phyloP scores from a whole-genome alignment of 92 coral and sea anemone genomes.

The Palythoa grandis region DNA sequence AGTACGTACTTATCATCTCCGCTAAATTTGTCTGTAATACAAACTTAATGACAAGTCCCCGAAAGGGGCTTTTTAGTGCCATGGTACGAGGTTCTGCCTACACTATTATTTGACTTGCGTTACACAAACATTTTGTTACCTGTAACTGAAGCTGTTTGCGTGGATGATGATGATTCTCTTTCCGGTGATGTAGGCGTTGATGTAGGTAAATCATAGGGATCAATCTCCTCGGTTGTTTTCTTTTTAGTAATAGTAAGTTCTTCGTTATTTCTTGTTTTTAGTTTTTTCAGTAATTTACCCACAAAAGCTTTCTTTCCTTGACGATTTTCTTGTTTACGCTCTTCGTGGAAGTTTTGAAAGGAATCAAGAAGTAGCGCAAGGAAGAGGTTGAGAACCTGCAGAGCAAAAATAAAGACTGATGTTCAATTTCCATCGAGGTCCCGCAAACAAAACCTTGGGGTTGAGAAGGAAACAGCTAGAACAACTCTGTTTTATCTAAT shows the following conservation, averaged over 20 bases:
- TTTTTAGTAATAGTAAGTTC: not conserved
- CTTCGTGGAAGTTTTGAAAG: conserved; percentile 28
- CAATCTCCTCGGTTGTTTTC: not conserved
- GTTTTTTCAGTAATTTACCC: not conserved
- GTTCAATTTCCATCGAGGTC: not conserved
- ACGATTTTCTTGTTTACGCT: not conserved
- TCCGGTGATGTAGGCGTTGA: not conserved
- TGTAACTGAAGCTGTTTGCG: not conserved
- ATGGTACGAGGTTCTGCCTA: too few species aligned
- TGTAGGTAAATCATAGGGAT: not conserved
- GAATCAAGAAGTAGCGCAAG: conserved; percentile 57
- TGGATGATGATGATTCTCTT: not conserved
- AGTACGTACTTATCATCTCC: too few species aligned
- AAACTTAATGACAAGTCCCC: too few species aligned
- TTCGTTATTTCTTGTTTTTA: conserved; percentile 27
- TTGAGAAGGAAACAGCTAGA: too few species aligned
- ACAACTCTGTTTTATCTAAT: too few species aligned
- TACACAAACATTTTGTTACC: not conserved
- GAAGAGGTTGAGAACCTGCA: conserved; percentile 54
- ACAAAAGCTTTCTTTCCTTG: not conserved
- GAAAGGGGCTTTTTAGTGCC: too few species aligned
- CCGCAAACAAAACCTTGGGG: too few species aligned
- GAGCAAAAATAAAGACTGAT: not conserved
- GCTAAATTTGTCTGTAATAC: too few species aligned
- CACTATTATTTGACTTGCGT: too few species aligned